These are phyloP conservation scores for Teleogryllus oceanicus DNA, from an alignment of 2,888 invertebrate species.

Conservation along the genomic window DNA sequence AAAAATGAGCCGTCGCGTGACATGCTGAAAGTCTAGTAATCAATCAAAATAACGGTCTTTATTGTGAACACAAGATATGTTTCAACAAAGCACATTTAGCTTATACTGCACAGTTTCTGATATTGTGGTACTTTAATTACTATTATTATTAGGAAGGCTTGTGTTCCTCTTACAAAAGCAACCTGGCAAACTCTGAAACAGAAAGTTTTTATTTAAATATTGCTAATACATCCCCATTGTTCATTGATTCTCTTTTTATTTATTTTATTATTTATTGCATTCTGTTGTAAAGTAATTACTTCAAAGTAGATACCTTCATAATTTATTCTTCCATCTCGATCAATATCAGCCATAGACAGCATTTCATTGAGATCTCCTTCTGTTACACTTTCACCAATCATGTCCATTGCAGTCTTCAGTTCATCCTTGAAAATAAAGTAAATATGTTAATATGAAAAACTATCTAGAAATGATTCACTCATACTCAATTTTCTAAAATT, in stretches of 20 bases:
- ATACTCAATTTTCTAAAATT: not conserved
- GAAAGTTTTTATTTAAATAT: conserved; percentile 35
- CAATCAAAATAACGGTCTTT: conserved; percentile 19
- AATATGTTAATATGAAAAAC: no score
- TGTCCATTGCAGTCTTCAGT: conserved; percentile 72
- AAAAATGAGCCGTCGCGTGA: conserved; percentile 21
- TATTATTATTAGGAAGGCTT: not conserved
- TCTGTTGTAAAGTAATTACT: not conserved
- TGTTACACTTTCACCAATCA: conserved; percentile 74
- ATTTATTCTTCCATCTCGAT: conserved; percentile 76
- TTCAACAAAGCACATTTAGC: conserved; percentile 18
- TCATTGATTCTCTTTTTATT: not conserved
- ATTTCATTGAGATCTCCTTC: conserved; percentile 72
- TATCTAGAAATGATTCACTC: no score
- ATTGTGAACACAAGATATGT: conserved; percentile 21
- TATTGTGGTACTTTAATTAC: conserved; percentile 22
- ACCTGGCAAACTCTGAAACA: conserved; percentile 59
- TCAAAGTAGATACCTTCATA: conserved; percentile 63
- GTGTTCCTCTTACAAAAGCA: conserved; percentile 52
- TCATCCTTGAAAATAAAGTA: conserved; percentile 57
- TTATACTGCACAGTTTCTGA: not conserved
- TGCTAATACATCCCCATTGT: not conserved
- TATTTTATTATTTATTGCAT: not conserved
- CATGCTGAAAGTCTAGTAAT: conserved; percentile 4
- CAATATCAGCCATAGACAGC: conserved; percentile 70